Evolutionary conservation across 2,797 vertebrate genomes (phyloP), one percentile per base, ranked within the genome.

Genomic region (Alectoris magna): DNA sequence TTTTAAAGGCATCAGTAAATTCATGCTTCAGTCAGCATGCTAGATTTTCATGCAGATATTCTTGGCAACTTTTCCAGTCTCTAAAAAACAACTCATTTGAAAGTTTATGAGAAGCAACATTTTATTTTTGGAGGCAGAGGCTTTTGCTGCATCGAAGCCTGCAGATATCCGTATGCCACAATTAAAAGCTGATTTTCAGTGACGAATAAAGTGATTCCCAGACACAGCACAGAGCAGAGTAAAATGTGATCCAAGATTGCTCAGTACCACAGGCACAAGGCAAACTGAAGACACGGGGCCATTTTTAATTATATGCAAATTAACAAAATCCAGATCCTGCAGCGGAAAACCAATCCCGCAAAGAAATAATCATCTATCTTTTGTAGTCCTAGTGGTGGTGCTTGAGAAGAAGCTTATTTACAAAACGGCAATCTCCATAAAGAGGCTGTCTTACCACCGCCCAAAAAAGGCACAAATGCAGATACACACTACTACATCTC

Each of bases 251-350:
- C 74, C 67, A 58, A 21, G 67, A 43, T 60, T 17, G 4, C 88
- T 68, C 9, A 0, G 16, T 51, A 78, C 23, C 84, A 71, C 51
- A 77, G 78, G 63, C 62, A 2, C 15, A 34, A 71, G 2, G 63
- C 2, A 14, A 82, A 44, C 21, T 4, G 73, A 87, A 85, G 91
- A 89, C 11, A 59, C 0, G 0, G 78, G 84, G 86, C 84, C 90
- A 77, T 96, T 94, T 96, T 93, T 91, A 91, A 96, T 93, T 95
- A 87, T 71, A 56, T 87, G 90, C 90, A 91, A 95, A 94, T 96
- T 84, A 93, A 49, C 2, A 89, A 71, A 95, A 94, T 85, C 3
- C 87, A 93, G 88, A 96, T 87, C 84, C 84, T 48, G 84, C 88
- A 77, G 94, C 1, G 4, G 84, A 95, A 94, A 70, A 82, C 34